Evolutionary conservation across 2,113 vertebrate species (phyloP).

Genomic region (Hippocampus comes): DNA sequence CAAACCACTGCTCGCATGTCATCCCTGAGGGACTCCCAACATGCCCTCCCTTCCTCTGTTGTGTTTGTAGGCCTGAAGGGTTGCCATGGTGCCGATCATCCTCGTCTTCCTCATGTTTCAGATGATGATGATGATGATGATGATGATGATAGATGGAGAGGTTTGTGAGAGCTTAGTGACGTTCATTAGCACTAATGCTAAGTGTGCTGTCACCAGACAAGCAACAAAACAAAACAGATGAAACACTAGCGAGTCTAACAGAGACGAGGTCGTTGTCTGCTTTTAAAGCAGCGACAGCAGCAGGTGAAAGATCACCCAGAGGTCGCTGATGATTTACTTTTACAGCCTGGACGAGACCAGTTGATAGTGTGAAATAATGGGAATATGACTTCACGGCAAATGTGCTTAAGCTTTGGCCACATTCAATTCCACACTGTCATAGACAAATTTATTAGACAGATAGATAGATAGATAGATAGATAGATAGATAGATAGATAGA

Average conservation of each 20-base stretch:
- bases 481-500: no score
- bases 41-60: constrained; percentile 3
- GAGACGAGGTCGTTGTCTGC: not conserved
- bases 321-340: not conserved
- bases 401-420: not conserved
- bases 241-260: not conserved
- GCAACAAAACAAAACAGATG: not conserved
- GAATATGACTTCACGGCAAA: not conserved
- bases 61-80: constrained; percentile 13
- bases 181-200: not conserved
- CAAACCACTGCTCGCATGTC: constrained; percentile 29
- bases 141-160: not conserved
- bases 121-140: not conserved
- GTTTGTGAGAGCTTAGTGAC: not conserved
- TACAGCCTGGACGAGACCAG: not conserved
- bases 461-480: no score
- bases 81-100: constrained; percentile 16
- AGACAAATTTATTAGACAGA: no score
- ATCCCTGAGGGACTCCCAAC: not conserved
- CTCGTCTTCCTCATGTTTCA: constrained; percentile 18
- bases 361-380: not conserved
- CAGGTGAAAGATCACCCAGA: not conserved
- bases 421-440: not conserved
- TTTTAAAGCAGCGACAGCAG: not conserved
- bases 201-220: not conserved